Percentiles rank a stretch among this genome's conserved stretches.
Evolutionary conservation across 2,113 vertebrate species (phyloP).

Genomic region (Psophia crepitans): DNA sequence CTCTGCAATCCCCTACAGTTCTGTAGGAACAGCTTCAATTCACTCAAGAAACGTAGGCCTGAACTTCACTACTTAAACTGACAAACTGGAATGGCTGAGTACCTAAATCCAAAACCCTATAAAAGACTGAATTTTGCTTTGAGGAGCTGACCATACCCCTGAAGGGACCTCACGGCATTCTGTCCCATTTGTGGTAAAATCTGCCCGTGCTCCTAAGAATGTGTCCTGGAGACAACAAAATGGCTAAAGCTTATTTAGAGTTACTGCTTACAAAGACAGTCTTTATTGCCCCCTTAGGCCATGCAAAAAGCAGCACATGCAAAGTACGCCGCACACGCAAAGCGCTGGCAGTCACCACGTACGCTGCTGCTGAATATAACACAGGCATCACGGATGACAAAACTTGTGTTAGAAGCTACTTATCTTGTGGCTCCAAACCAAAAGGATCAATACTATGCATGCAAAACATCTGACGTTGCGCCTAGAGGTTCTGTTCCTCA

Average conservation of each 20-base stretch:
- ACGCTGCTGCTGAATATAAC: neutral
- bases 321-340: rapidly evolving
- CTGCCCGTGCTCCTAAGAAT: neutral
- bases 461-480: neutral
- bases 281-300: neutral
- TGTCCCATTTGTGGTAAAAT: neutral
- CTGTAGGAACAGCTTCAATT: neutral
- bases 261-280: neutral
- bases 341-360: rapidly evolving
- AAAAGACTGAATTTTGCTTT: neutral
- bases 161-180: neutral
- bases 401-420: neutral
- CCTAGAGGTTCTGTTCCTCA: neutral
- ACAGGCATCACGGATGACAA: neutral
- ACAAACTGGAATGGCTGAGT: neutral
- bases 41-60: neutral
- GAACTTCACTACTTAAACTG: neutral
- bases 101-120: neutral
- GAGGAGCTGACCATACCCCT: neutral
- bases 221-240: neutral
- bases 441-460: neutral
- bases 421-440: neutral
- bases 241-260: neutral
- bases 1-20: conserved; percentile 25
- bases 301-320: neutral